Evolutionary conservation across 2,888 invertebrate genomes (phyloP), one percentile per base, ranked within the genome.

Genomic region (Sepioteuthis lessoniana): DNA sequence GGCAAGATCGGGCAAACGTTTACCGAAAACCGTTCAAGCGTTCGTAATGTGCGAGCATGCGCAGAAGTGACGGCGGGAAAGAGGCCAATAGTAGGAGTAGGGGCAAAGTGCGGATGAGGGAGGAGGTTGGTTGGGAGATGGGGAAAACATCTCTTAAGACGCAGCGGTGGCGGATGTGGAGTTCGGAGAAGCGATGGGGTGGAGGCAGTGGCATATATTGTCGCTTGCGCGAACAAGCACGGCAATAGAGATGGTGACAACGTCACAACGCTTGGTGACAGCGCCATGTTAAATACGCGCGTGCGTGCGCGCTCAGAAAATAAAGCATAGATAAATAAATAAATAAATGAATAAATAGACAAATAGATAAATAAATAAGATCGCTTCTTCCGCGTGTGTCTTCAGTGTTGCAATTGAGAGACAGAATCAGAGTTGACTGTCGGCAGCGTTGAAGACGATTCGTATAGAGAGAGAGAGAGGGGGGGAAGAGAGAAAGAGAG

Each of bases 1-100:
- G 76, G n/a, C n/a, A n/a, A 76, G 76, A 76, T 76, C 76, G 76
- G 35, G n/a, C 35, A 76, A 76, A 76, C 76, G 76, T 76, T 76
- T 76, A 76, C 76, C 76, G 35, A 76, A n/a, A 76, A 76, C 76
- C 76, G 76, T 76, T 76, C 76, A 76, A 76, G 76, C 76, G 76
- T 16, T n/a, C n/a, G n/a, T 76, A 76, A 76, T 76, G 76, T 19
- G 76, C 35, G 76, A n/a, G 76, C 76, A 76, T 76, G 76, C 76
- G 76, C n/a, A 35, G 13, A n/a, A 76, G n/a, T n/a, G n/a, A 76
- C n/a, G n/a, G n/a, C 76, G 76, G 76, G n/a, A 35, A 35, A n/a
- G n/a, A 60, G 76, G 35, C n/a, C n/a, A 35, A 21, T 16, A 16
- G n/a, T 76, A 16, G 19, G 19, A 76, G 19, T 16, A 35, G 35